Evolutionary conservation across 2,797 vertebrate genomes (phyloP).

Genomic region (Halcyon leucocephala): DNA sequence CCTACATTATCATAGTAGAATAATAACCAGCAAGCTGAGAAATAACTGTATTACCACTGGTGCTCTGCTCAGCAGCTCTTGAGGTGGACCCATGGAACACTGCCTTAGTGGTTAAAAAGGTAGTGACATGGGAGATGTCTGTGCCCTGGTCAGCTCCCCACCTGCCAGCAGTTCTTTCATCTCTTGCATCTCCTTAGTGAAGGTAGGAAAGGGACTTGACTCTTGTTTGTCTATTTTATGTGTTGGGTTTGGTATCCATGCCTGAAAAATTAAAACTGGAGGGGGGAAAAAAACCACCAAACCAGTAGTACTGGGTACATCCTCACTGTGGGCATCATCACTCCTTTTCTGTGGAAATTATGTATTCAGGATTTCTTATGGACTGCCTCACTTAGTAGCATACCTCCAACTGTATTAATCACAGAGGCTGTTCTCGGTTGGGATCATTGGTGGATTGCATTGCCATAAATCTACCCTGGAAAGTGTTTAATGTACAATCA

Average conservation of each 20-base stretch:
- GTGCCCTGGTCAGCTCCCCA: too few relatives aligned
- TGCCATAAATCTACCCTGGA: neutral
- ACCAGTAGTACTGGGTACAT: neutral
- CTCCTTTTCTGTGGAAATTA: neutral
- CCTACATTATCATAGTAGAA: too few relatives aligned
- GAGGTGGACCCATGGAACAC: too few relatives aligned
- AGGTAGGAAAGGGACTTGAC: too few relatives aligned
- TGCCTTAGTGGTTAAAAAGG: too few relatives aligned
- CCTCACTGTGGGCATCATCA: neutral
- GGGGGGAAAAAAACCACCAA: neutral
- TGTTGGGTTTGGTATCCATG: neutral
- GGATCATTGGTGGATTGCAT: neutral
- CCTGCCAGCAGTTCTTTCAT: too few relatives aligned
- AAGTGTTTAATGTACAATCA: neutral
- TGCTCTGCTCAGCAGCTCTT: too few relatives aligned
- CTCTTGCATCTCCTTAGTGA: too few relatives aligned
- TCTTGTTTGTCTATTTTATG: neutral
- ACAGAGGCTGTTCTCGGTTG: neutral
- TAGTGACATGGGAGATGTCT: too few relatives aligned
- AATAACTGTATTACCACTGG: too few relatives aligned
- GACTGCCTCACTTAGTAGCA: neutral
- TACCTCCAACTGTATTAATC: neutral
- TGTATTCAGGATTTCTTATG: neutral
- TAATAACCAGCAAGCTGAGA: too few relatives aligned
- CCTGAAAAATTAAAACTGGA: neutral